A percentile compares a stretch with the other conserved stretches of the same genome.
phyloP scores from a whole-genome alignment of 2,113 vertebrate genomes.

The Malurus alboscapulatus region DNA sequence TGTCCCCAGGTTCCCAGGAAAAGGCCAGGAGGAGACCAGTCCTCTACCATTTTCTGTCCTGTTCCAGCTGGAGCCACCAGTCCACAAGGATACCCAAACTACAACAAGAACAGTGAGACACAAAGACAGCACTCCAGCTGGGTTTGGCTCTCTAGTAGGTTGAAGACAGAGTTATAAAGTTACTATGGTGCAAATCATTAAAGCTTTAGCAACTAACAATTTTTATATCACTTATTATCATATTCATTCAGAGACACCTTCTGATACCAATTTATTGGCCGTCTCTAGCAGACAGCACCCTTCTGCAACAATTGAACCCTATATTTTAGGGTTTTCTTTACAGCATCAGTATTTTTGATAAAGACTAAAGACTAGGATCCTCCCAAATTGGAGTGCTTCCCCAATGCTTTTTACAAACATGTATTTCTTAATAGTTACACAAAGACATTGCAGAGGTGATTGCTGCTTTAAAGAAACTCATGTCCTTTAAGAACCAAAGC shows the following conservation, averaged over 20 bases:
- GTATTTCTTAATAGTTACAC: background rate
- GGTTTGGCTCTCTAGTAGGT: background rate
- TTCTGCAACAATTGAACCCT: background rate
- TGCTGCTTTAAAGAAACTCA: background rate
- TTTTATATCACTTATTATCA: background rate
- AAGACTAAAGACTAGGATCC: background rate
- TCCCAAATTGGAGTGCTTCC: background rate
- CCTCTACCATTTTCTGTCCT: background rate
- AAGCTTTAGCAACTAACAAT: background rate
- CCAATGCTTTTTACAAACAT: background rate
- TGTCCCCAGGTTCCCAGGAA: background rate
- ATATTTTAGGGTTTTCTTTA: background rate
- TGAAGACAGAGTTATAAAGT: background rate
- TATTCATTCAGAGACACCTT: background rate
- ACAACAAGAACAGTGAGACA: background rate
- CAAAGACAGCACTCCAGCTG: background rate
- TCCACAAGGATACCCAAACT: background rate
- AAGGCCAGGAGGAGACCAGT: background rate
- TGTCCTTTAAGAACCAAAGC: background rate
- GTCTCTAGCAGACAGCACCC: rapidly evolving
- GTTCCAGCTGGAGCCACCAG: background rate
- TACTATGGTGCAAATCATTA: background rate
- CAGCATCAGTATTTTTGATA: background rate
- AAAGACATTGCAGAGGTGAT: background rate
- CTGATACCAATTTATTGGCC: background rate